These are phyloP conservation scores for Tanaodytes sp. DNA, from an alignment of 2,888 invertebrate species.

Conservation along the genomic window DNA sequence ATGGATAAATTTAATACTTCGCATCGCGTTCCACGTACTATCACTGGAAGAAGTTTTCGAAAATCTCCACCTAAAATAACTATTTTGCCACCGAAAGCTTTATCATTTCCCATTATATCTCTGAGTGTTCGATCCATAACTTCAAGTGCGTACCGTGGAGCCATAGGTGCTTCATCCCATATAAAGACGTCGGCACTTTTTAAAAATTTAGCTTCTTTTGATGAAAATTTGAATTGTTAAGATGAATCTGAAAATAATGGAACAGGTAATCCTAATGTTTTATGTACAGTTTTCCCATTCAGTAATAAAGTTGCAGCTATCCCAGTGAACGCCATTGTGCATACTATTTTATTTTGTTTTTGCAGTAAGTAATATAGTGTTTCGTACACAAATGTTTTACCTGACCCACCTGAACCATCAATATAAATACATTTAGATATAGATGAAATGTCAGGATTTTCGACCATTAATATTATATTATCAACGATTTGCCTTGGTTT, in stretches of 20 bases:
- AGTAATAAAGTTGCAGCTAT: too few relatives aligned
- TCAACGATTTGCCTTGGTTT: conserved; percentile 53
- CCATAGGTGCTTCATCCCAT: too few relatives aligned
- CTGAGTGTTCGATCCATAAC: conserved; percentile 53
- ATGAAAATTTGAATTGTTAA: conserved; percentile 50
- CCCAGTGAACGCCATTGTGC: too few relatives aligned
- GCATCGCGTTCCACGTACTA: too few relatives aligned
- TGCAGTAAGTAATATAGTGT: conserved; percentile 36
- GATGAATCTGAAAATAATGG: conserved; percentile 41
- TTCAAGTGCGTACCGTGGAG: too few relatives aligned
- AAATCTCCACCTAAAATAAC: too few relatives aligned
- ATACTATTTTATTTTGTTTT: too few relatives aligned
- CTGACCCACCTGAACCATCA: too few relatives aligned
- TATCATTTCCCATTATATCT: conserved; percentile 56
- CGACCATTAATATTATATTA: conserved; percentile 16
- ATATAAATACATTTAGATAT: conserved; percentile 20
- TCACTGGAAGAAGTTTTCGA: conserved; percentile 35
- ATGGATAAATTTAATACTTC: too few relatives aligned
- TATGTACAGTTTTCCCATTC: conserved; percentile 57
- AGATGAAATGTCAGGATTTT: conserved; percentile 12
- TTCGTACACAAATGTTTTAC: too few relatives aligned
- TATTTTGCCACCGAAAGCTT: conserved; percentile 57
- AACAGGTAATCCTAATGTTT: too few relatives aligned
- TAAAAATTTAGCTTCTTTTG: conserved; percentile 48
- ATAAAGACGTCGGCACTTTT: conserved; percentile 35